Conservation (phyloP, 2,797 vertebrate genomes). For the Chiloscyllium punctatum region DNA sequence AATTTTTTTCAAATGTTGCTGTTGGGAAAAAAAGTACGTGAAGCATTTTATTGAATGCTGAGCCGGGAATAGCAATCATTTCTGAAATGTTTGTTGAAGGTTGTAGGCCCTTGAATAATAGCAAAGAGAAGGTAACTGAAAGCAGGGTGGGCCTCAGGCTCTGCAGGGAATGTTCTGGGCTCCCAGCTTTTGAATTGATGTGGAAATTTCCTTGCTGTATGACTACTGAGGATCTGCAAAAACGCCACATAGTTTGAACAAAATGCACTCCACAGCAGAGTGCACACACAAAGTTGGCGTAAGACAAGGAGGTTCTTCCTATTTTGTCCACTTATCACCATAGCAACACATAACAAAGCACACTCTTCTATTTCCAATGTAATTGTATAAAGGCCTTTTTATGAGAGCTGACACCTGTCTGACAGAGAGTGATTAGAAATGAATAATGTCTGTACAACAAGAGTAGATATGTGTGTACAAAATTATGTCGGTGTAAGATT, state of each 20-base stretch:
- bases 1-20: background rate
- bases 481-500: conserved; percentile 45
- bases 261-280: conserved; percentile 63
- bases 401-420: conserved; percentile 63
- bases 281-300: conserved; percentile 67
- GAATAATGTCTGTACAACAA: conserved; percentile 54
- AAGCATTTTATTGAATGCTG: background rate
- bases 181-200: conserved; percentile 56
- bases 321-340: conserved; percentile 70
- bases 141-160: conserved; percentile 54
- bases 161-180: conserved; percentile 51
- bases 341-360: conserved; percentile 78
- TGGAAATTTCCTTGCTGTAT: conserved; percentile 56
- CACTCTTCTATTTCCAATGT: conserved; percentile 74
- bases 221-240: conserved; percentile 52
- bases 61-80: background rate
- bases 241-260: conserved; percentile 56
- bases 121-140: conserved; percentile 51
- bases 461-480: conserved; percentile 53
- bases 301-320: conserved; percentile 66
- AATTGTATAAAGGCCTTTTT: conserved; percentile 71
- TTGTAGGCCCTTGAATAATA: conserved; percentile 52
- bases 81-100: background rate
- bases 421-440: conserved; percentile 59
- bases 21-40: background rate